phyloP scores from a whole-genome alignment of 2,113 vertebrate genomes.

The Sylvietta virens region DNA sequence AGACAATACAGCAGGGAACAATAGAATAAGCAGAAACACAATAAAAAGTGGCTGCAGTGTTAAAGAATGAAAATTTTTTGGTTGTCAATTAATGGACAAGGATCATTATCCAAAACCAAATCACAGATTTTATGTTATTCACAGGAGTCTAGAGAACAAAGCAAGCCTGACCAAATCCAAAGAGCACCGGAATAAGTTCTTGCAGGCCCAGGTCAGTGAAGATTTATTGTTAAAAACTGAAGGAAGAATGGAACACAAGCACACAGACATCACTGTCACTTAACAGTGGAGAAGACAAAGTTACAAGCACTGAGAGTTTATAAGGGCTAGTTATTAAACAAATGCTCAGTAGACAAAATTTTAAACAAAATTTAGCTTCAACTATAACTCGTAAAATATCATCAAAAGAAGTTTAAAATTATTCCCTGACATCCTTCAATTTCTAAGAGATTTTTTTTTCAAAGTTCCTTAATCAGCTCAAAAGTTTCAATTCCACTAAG shows the following conservation, averaged over 20 bases:
- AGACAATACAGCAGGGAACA: not conserved
- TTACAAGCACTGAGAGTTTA: not conserved
- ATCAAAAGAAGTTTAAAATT: not conserved
- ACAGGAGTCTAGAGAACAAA: not conserved
- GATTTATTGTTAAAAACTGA: not conserved
- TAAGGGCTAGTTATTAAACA: not conserved
- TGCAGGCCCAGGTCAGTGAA: not conserved
- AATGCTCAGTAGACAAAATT: not conserved
- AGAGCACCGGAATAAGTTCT: not conserved
- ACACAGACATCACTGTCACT: not conserved
- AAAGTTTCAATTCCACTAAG: not conserved
- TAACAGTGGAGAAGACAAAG: not conserved
- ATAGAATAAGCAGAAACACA: not conserved
- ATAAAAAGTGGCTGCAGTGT: not conserved
- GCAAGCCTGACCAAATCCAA: not conserved
- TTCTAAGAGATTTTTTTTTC: not conserved
- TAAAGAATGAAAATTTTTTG: not conserved
- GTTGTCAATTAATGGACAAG: not conserved
- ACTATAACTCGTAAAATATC: not conserved
- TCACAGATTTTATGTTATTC: not conserved
- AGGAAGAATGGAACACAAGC: not conserved
- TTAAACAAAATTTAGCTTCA: not conserved
- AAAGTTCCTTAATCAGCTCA: not conserved
- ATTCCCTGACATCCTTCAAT: not conserved
- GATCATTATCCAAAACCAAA: not conserved